These are phyloP conservation scores for Paragorgia papillata DNA, from an alignment of 92 coral and sea anemone genomes.

Conservation along the genomic window DNA sequence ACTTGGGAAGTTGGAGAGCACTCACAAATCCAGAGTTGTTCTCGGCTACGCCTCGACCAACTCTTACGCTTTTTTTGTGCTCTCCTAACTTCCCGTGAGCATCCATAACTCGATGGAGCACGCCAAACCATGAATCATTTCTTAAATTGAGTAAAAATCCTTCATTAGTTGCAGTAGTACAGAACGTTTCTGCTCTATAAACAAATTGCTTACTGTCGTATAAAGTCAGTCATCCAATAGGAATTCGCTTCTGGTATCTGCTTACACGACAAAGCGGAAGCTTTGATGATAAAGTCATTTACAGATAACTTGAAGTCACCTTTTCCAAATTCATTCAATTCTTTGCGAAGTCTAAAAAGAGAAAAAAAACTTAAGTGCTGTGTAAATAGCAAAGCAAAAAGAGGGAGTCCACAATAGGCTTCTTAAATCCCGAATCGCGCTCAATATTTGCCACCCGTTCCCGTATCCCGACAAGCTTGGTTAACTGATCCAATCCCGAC, in stretches of 20 bases:
- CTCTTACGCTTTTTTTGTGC: too few species aligned
- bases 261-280: conserved; percentile 92
- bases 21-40: too few species aligned
- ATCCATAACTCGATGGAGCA: too few species aligned
- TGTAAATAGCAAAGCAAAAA: background rate
- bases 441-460: too few species aligned
- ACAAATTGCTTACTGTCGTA: conserved; percentile 75
- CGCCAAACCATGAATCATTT: too few species aligned
- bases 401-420: too few species aligned
- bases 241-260: conserved; percentile 97
- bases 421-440: too few species aligned
- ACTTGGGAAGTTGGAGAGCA: too few species aligned
- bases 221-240: conserved; percentile 96
- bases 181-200: background rate
- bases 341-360: conserved; percentile 72
- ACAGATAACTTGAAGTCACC: conserved; percentile 88
- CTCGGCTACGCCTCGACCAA: too few species aligned
- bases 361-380: background rate
- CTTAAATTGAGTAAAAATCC: background rate
- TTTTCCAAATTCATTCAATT: conserved; percentile 68
- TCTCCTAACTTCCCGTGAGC: too few species aligned
- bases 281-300: conserved; percentile 92
- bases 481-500: too few species aligned
- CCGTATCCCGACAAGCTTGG: too few species aligned
- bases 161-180: background rate